Evolutionary conservation across 2,888 invertebrate species (phyloP).

Genomic region (Drosophila picticornis): DNA sequence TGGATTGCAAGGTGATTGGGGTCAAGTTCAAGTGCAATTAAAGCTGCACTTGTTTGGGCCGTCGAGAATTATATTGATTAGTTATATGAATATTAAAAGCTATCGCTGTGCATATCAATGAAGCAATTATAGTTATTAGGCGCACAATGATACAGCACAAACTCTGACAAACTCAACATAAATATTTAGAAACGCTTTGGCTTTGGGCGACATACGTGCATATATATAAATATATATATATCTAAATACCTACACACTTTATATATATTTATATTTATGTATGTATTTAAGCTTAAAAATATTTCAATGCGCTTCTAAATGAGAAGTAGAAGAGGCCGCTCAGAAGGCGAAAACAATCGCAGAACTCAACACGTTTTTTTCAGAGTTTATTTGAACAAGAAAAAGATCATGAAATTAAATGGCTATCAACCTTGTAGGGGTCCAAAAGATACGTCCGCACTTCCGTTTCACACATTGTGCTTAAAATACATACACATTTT

Average conservation of each 20-base stretch:
- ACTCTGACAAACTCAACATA: constrained; percentile 34
- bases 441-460: constrained; percentile 73
- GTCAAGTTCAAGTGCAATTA: constrained; percentile 35
- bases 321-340: constrained; percentile 41
- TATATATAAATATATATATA: background rate
- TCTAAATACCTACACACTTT: background rate
- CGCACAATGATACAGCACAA: constrained; percentile 41
- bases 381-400: constrained; percentile 56
- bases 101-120: constrained; percentile 62
- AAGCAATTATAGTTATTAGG: constrained; percentile 57
- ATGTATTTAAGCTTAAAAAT: constrained; percentile 31
- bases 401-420: constrained; percentile 78
- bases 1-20: background rate
- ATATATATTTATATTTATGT: constrained; percentile 1
- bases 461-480: constrained; percentile 73
- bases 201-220: constrained; percentile 23
- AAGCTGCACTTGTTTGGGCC: constrained; percentile 18
- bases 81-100: background rate
- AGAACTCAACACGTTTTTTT: constrained; percentile 68
- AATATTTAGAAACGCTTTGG: constrained; percentile 29
- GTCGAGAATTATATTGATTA: constrained; percentile 10
- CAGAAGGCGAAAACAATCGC: constrained; percentile 51
- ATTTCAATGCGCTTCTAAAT: constrained; percentile 45
- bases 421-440: constrained; percentile 66
- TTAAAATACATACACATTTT: constrained; percentile 25